Base-by-base conservation (phyloP, 1,140 invertebrate species). In the Whitmania pigra region DNA sequence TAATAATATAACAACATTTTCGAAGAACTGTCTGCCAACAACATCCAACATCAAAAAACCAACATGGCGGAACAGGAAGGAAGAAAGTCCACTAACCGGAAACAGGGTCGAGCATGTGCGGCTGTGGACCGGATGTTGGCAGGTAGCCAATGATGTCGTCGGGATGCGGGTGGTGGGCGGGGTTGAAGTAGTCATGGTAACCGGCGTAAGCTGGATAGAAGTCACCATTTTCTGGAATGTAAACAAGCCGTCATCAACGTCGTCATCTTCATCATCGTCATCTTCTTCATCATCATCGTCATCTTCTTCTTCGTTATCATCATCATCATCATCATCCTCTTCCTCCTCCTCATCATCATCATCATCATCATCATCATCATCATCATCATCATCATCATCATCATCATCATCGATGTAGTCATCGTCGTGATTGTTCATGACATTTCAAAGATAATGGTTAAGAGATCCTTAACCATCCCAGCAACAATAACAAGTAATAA, bases 161-260 rank as follows among this genome's bases (percentile, higher is more conserved):
- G 3, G 57, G 57, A 31, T 63, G 57, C 43, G 43, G 43, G 43
- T 49, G 43, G 43, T 49, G 43, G 43, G 43, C 43, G 57, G 57
- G 57, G 57, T 22, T 63, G 20, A 63, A 63, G 57, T 63, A 63
- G 57, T 63, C 57, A 31, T 63, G 57, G 57, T 63, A 63, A 31
- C 22, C 57, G 29, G 57, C 22, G 15, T 63, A 63, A 13, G 57
- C 57, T 25, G 57, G 57, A 31, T 63, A 63, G 57, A 63, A 63
- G 29, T 63, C 57, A 18, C 57, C 57, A 63, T 31, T 63, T 63
- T 63, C 57, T 63, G 29, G 7, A 63, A 25, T 13, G 20, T 18
- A 63, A 63, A 13, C 18, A 25, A 17, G 15, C 57, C 22, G 29
- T 63, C 57, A 17, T 63, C 29, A 17, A 6, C 29, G 18, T 22